These are phyloP conservation scores for Malurus cyaneus DNA, from an alignment of 2,113 vertebrate genomes.

Conservation along the genomic window DNA sequence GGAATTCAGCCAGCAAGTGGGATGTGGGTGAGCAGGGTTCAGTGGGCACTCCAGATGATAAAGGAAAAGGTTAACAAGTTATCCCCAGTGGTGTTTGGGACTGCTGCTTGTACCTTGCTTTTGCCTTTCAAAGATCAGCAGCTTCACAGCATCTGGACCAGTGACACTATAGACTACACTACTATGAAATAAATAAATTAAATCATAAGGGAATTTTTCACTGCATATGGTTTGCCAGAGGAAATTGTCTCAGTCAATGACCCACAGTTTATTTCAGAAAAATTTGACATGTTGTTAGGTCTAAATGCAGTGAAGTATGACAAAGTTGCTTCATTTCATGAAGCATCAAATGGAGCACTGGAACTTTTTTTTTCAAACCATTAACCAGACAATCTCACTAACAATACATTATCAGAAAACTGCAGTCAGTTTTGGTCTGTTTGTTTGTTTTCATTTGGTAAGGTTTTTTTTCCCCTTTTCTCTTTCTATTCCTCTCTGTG, in stretches of 20 bases:
- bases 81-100: background rate
- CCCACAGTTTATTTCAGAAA: constrained; percentile 51
- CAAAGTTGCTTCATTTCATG: constrained; percentile 53
- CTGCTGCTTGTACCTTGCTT: background rate
- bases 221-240: constrained; percentile 4
- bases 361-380: constrained; percentile 44
- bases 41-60: background rate
- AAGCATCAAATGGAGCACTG: constrained; percentile 25
- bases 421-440: background rate
- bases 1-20: background rate
- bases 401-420: constrained; percentile 9
- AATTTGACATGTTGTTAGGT: constrained; percentile 24
- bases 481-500: too few species aligned
- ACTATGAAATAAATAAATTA: background rate
- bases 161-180: background rate
- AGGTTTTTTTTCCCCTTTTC: background rate
- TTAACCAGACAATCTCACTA: constrained; percentile 56
- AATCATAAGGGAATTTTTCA: constrained; percentile 29
- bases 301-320: constrained; percentile 37
- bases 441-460: background rate
- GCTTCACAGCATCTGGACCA: background rate
- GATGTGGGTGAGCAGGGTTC: background rate
- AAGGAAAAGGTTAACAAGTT: background rate
- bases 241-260: constrained; percentile 15
- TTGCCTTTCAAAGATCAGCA: background rate